phyloP scores from a whole-genome alignment of 2,113 vertebrate genomes.

The Hippotragus niger region DNA sequence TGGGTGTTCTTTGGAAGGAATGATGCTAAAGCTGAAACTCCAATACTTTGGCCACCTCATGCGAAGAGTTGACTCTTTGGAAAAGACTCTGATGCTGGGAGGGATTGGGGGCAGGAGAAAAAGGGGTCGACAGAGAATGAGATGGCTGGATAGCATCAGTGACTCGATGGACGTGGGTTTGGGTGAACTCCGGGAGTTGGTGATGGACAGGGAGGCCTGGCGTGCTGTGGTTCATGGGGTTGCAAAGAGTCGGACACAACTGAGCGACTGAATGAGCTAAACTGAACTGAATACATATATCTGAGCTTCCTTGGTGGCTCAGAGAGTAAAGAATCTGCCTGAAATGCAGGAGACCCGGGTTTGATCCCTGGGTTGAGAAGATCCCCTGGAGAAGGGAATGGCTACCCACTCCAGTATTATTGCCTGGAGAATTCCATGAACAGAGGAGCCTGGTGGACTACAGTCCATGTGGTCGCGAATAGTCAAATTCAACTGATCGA shows the following conservation, averaged over 20 bases:
- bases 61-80: too few species aligned
- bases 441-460: not conserved
- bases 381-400: not conserved
- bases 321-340: not conserved
- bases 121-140: too few species aligned
- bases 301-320: not conserved
- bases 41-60: too few species aligned
- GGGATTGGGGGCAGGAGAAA: too few species aligned
- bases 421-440: not conserved
- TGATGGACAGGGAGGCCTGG: not conserved
- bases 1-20: too few species aligned
- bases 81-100: too few species aligned
- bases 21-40: too few species aligned
- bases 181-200: too few species aligned
- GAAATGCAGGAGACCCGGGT: not conserved
- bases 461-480: not conserved
- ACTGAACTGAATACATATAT: not conserved
- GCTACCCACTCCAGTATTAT: not conserved
- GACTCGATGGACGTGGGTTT: fast-evolving
- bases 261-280: not conserved
- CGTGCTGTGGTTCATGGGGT: not conserved
- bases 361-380: not conserved
- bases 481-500: not conserved
- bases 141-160: too few species aligned
- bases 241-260: fast-evolving